These are phyloP conservation scores for Diabrotica undecimpunctata DNA, from an alignment of 1,140 invertebrate species.

Conservation along the genomic window DNA sequence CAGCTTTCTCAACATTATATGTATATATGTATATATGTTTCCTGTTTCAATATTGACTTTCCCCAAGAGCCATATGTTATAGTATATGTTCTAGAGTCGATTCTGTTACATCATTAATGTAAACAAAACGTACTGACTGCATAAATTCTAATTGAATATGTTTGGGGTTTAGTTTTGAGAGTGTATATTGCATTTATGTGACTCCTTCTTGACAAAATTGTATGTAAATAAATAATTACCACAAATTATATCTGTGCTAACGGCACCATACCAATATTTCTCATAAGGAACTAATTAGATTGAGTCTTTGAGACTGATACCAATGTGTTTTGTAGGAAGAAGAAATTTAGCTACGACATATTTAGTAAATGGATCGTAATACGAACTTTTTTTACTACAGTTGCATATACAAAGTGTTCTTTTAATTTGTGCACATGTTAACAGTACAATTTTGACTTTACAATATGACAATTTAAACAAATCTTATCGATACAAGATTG, in stretches of 20 bases:
- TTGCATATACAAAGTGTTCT: too few relatives aligned
- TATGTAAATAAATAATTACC: neutral
- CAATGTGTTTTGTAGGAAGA: too few relatives aligned
- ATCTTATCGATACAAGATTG: too few relatives aligned
- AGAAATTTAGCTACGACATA: too few relatives aligned
- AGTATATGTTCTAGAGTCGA: slow-evolving; percentile 14
- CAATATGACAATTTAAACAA: too few relatives aligned
- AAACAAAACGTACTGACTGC: slow-evolving; percentile 5
- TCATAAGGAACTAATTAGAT: too few relatives aligned
- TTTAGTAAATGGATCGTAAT: too few relatives aligned
- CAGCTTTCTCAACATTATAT: neutral
- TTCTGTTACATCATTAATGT: slow-evolving; percentile 14
- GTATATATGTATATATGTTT: neutral
- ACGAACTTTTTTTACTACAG: too few relatives aligned
- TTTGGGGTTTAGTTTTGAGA: slow-evolving; percentile 2
- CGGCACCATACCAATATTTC: too few relatives aligned
- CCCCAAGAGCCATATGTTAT: slow-evolving; percentile 11
- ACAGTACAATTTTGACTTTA: too few relatives aligned
- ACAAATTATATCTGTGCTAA: neutral
- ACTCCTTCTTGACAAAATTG: neutral
- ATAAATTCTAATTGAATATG: slow-evolving; percentile 10
- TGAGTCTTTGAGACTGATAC: too few relatives aligned
- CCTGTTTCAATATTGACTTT: slow-evolving; percentile 16
- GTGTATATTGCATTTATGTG: neutral
- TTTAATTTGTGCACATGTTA: too few relatives aligned